Evolutionary conservation across 2,888 invertebrate species (phyloP), one percentile per base, ranked within the genome.

Genomic region (Syritta pipiens): DNA sequence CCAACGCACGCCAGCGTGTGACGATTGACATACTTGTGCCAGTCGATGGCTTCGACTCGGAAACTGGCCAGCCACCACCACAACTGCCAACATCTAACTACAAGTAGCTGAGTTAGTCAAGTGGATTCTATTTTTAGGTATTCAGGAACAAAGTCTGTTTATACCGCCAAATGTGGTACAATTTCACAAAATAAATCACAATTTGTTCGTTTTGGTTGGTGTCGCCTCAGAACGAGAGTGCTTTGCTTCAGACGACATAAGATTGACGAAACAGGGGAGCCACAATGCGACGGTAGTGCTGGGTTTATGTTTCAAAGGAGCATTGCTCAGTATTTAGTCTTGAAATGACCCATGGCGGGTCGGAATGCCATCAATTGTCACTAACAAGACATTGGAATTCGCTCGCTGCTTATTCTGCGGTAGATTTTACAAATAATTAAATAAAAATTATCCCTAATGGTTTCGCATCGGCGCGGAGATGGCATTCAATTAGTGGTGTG

Each of bases 341-440:
- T 75, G 69, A 82, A 86, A 86, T 88, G 88, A 88, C 87, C 86
- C 86, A 82, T 85, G 84, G 84, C 85, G 85, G 86, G 86, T 86
- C 85, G 85, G 83, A 83, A 83, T 85, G 85, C 86, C 86, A 86
- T 86, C 86, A 88, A 88, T 88, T 87, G 86, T 85, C 85, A 84
- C 83, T 85, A 86, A 87, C 86, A 86, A 85, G 85, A 85, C 85
- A 83, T 83, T 63, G 83, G 84, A 81, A 86, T 85, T 74, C 74
- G 65, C 83, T 82, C 84, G 82, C 69, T 82, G 81, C 82, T 82
- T 74, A 68, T 67, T 67, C 62, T 68, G 79, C 79, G 72, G 57
- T 68, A 74, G 72, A 68, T 79, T 72, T 67, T 57, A 79, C 72
- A 79, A 79, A 79, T 79, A 60, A 79, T 79, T 79, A 79, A 79